These are phyloP conservation scores for Chirona hameri DNA, from an alignment of 2,888 invertebrate genomes.

Conservation along the genomic window DNA sequence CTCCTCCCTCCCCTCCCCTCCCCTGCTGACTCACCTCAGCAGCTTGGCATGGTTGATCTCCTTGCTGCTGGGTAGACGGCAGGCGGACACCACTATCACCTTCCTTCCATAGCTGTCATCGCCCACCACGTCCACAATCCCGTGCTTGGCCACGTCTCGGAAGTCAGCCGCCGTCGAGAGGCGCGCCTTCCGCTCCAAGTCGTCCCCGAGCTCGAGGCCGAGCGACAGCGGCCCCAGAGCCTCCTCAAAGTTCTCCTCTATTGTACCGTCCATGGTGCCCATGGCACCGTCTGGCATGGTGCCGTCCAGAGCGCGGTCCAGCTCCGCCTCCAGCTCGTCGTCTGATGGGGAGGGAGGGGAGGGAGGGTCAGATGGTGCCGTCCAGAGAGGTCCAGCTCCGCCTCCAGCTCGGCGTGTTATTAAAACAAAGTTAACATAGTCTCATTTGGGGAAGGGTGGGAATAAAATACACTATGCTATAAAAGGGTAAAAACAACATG, in stretches of 20 bases:
- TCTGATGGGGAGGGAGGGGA: constrained; percentile 29
- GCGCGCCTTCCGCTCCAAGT: constrained; percentile 33
- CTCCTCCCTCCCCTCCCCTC: too few relatives aligned
- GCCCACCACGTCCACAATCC: constrained; percentile 78
- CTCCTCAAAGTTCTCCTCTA: constrained; percentile 87
- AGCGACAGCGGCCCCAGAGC: constrained; percentile 59
- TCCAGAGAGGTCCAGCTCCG: constrained; percentile 37
- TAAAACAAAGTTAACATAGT: too few relatives aligned
- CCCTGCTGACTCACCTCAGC: constrained; percentile 55
- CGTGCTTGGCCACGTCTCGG: constrained; percentile 66
- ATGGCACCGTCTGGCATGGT: constrained; percentile 59
- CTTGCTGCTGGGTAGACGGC: constrained; percentile 75
- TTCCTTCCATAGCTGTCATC: constrained; percentile 83
- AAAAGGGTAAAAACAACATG: too few relatives aligned
- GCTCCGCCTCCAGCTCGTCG: constrained; percentile 39
- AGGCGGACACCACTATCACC: constrained; percentile 94
- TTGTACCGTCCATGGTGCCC: constrained; percentile 72
- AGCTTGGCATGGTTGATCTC: constrained; percentile 70
- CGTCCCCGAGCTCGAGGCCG: constrained; percentile 35
- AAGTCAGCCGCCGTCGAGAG: constrained; percentile 45
- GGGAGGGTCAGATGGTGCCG: constrained; percentile 42
- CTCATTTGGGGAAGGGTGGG: too few relatives aligned
- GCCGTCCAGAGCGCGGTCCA: constrained; percentile 43
- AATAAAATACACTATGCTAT: too few relatives aligned
- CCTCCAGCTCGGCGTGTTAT: constrained; percentile 39